Conservation (phyloP, 30 jellyfish, hydroid and myxozoan species). For the Aurelia aurita region DNA sequence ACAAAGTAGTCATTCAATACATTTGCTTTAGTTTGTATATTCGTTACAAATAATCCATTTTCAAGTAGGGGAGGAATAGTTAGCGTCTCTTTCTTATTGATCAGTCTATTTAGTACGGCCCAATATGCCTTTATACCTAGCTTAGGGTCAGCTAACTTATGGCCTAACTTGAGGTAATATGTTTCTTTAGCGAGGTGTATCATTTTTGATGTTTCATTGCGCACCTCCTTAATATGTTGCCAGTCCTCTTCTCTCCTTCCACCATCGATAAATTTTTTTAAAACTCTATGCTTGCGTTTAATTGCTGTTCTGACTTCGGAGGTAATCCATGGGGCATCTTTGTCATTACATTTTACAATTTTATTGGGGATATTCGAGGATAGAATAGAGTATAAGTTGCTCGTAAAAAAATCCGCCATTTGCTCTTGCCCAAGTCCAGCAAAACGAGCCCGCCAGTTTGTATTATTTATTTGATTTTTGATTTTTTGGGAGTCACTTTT, state of each 20-base stretch:
- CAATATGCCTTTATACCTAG: constrained; percentile 20
- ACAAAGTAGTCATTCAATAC: no score
- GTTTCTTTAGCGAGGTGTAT: no score
- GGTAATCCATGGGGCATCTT: no score
- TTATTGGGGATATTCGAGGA: no score
- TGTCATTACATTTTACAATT: no score
- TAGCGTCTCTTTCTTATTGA: neutral
- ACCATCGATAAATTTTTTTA: constrained; percentile 9
- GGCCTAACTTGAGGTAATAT: constrained; percentile 17
- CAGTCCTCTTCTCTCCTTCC: constrained; percentile 40
- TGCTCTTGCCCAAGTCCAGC: constrained; percentile 13
- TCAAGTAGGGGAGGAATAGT: no score
- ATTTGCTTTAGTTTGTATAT: no score
- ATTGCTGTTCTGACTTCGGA: no score
- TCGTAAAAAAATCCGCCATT: constrained; percentile 38
- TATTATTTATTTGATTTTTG: constrained; percentile 1
- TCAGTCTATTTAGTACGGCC: constrained; percentile 3
- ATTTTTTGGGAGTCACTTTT: neutral
- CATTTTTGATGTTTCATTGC: no score
- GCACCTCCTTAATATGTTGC: neutral
- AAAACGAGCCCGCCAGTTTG: constrained; percentile 16
- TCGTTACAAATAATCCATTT: no score
- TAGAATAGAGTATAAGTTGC: neutral
- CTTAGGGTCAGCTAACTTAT: constrained; percentile 2
- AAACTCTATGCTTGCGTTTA: no score